These are phyloP conservation scores for Pithys albifrons DNA, from an alignment of 2,113 vertebrate genomes.

Conservation along the genomic window DNA sequence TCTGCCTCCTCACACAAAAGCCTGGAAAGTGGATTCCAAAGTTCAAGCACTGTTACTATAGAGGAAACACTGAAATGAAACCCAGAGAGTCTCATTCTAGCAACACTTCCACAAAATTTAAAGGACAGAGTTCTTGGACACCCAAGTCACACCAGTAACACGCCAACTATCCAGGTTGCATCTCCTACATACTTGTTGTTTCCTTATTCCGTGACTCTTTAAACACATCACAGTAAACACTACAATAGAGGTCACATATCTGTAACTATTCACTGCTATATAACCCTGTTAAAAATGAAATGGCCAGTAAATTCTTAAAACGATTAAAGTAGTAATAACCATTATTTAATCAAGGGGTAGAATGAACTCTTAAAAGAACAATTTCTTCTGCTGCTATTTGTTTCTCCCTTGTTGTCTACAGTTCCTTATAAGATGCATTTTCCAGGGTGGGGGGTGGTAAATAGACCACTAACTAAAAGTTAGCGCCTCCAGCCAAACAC, in stretches of 20 bases:
- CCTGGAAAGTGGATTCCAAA: slow-evolving; percentile 44
- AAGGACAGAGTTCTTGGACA: not conserved
- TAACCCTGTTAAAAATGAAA: not conserved
- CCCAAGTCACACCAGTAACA: not conserved
- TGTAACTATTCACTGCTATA: not conserved
- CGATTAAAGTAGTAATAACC: not conserved
- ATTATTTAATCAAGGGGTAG: not conserved
- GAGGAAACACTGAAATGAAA: not conserved
- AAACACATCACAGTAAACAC: not conserved
- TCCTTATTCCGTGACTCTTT: not conserved
- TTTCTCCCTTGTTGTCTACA: not conserved
- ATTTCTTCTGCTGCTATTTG: not conserved
- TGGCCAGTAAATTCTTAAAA: not conserved
- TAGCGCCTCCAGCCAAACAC: not conserved
- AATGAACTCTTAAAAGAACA: not conserved
- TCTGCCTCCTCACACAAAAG: slow-evolving; percentile 12
- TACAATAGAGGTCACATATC: not conserved
- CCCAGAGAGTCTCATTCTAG: not conserved
- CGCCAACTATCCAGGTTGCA: not conserved
- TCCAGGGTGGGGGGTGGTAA: not conserved
- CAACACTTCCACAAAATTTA: not conserved
- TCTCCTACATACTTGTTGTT: not conserved
- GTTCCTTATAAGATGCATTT: not conserved
- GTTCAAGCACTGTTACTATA: slow-evolving; percentile 38
- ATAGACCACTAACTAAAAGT: not conserved